Conservation (phyloP, 2,888 invertebrate genomes). For the Heliconius sara region DNA sequence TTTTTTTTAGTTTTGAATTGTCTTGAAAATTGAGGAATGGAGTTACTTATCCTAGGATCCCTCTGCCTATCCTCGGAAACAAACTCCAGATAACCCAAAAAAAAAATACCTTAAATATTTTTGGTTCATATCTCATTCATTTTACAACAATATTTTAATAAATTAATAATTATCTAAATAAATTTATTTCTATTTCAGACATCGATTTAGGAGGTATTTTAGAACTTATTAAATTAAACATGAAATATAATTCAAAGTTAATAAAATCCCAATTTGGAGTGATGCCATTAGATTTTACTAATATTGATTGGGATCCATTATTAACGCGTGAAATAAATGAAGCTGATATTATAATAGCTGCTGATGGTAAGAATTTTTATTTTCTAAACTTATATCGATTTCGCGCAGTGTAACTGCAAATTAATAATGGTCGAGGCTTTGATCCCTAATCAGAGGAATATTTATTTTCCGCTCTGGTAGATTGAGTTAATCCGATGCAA, state of each 20-base stretch:
- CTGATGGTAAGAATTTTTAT: conserved; percentile 87
- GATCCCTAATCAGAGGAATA: background rate
- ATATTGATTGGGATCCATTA: conserved; percentile 81
- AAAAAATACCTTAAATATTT: too few relatives aligned
- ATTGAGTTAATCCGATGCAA: background rate
- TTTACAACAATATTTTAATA: too few relatives aligned
- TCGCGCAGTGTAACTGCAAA: background rate
- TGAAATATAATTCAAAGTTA: conserved; percentile 85
- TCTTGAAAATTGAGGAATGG: too few relatives aligned
- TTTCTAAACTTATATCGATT: background rate
- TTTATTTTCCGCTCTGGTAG: background rate
- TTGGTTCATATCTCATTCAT: too few relatives aligned
- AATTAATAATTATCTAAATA: background rate
- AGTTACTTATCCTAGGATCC: too few relatives aligned
- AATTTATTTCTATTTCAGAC: conserved; percentile 79
- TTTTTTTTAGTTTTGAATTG: too few relatives aligned
- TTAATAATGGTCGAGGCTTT: background rate
- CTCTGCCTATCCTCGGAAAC: too few relatives aligned
- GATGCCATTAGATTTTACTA: conserved; percentile 88
- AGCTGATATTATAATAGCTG: conserved; percentile 89
- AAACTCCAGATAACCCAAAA: too few relatives aligned
- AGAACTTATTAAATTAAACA: conserved; percentile 87
- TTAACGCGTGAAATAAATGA: conserved; percentile 83
- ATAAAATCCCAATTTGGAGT: conserved; percentile 85
- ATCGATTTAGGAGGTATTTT: conserved; percentile 90